phyloP scores from a whole-genome alignment of 2,888 invertebrate genomes.

The Neoaliturus tenellus region DNA sequence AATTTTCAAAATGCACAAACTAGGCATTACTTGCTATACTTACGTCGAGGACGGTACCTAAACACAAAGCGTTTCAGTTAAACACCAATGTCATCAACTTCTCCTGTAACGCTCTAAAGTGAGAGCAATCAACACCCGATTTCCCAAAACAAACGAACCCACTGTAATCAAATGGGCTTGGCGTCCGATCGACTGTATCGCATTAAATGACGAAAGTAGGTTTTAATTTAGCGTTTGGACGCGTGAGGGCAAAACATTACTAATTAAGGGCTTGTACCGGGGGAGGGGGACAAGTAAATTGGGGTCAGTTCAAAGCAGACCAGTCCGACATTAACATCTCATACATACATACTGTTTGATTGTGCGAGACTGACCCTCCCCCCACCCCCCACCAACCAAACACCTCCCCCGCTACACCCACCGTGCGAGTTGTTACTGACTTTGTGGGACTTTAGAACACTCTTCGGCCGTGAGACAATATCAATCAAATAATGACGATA shows the following conservation, averaged over 20 bases:
- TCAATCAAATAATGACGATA: no score
- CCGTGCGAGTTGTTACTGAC: neutral
- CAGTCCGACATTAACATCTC: conserved; percentile 48
- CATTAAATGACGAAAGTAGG: conserved; percentile 15
- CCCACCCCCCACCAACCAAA: neutral
- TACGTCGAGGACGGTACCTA: no score
- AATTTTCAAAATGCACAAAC: no score
- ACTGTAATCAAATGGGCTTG: neutral
- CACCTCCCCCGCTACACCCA: neutral
- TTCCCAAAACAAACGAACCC: neutral
- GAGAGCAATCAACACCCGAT: no score
- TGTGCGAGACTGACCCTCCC: neutral
- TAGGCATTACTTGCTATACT: no score
- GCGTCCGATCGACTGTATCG: neutral
- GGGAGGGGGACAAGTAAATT: conserved; percentile 41
- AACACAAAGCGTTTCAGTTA: no score
- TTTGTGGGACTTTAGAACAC: no score
- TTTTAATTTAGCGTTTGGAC: conserved; percentile 31
- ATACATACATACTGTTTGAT: conserved; percentile 48
- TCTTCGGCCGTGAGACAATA: no score
- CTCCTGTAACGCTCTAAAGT: no score
- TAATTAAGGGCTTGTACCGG: conserved; percentile 18
- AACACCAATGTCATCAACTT: no score
- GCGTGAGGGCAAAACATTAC: conserved; percentile 42
- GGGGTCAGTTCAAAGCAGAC: conserved; percentile 50